Evolutionary conservation across 1,140 invertebrate species (phyloP).

Genomic region (Anthonomus grandis): DNA sequence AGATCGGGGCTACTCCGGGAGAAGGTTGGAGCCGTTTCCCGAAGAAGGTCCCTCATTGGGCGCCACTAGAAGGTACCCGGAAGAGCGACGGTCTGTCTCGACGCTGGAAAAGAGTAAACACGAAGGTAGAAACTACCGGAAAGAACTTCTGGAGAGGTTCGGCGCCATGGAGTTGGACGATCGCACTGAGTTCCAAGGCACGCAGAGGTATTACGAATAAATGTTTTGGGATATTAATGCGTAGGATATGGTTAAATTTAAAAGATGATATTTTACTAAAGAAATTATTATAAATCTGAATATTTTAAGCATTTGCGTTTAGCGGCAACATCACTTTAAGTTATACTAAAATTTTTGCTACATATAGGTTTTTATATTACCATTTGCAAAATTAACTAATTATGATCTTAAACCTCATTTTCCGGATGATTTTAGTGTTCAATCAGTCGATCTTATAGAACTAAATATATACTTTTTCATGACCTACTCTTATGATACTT

Average conservation of each 20-base stretch:
- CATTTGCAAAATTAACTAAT: neutral
- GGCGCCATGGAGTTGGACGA: conserved; percentile 47
- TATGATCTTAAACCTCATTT: neutral
- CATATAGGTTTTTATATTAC: neutral
- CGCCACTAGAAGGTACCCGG: conserved; percentile 26
- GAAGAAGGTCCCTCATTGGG: conserved; percentile 21
- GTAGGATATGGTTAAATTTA: neutral
- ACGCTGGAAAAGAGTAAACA: conserved; percentile 33
- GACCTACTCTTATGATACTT: no score
- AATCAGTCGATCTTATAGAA: no score
- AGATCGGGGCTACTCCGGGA: conserved; percentile 23
- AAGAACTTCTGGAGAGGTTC: conserved; percentile 46
- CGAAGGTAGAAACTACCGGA: conserved; percentile 45
- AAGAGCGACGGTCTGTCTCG: conserved; percentile 23
- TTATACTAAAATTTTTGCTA: neutral
- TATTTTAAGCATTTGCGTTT: neutral
- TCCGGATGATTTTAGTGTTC: no score
- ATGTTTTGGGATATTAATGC: neutral
- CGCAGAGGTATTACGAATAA: conserved; percentile 46
- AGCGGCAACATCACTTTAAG: neutral
- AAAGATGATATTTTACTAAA: no score
- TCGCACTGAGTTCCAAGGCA: conserved; percentile 39
- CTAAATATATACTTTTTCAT: no score
- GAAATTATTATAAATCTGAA: neutral
- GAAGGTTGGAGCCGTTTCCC: conserved; percentile 18